Evolutionary conservation across 2,797 vertebrate species (phyloP).

Genomic region (Rallus crepitans): DNA sequence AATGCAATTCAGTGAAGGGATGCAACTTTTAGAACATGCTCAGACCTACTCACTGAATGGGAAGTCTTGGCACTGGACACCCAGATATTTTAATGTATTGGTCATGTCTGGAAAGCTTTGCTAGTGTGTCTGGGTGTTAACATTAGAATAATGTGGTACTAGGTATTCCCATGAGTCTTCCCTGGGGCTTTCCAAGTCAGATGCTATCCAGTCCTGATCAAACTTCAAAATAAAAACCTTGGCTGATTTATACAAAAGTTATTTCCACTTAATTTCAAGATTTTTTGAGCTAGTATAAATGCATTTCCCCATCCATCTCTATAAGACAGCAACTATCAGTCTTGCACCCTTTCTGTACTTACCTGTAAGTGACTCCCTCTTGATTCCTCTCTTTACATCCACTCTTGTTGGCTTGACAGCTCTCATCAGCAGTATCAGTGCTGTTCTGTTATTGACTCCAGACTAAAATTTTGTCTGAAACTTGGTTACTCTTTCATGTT

Average conservation of each 20-base stretch:
- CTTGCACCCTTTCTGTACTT: not conserved
- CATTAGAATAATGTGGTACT: not conserved
- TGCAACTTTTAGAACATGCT: not conserved
- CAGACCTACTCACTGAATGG: not conserved
- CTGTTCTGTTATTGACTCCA: not conserved
- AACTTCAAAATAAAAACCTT: not conserved
- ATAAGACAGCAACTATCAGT: not conserved
- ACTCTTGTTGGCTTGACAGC: not conserved
- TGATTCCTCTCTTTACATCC: not conserved
- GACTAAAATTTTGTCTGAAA: not conserved
- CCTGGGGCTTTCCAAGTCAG: not conserved
- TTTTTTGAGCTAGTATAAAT: not conserved
- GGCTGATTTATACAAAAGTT: not conserved
- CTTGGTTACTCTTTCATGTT: not conserved
- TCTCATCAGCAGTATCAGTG: not conserved
- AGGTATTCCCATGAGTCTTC: not conserved
- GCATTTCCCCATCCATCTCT: not conserved
- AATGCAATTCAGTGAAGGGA: not conserved
- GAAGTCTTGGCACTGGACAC: not conserved
- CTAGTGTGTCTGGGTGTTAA: not conserved
- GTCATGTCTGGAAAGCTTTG: not conserved
- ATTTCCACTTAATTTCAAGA: not conserved
- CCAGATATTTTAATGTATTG: not conserved
- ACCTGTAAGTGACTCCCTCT: not conserved
- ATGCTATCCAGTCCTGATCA: not conserved